A percentile compares a stretch with the other conserved stretches of the same genome.
Conservation (phyloP, 2,888 invertebrate species). For the Paralinhomoeus sp. region DNA sequence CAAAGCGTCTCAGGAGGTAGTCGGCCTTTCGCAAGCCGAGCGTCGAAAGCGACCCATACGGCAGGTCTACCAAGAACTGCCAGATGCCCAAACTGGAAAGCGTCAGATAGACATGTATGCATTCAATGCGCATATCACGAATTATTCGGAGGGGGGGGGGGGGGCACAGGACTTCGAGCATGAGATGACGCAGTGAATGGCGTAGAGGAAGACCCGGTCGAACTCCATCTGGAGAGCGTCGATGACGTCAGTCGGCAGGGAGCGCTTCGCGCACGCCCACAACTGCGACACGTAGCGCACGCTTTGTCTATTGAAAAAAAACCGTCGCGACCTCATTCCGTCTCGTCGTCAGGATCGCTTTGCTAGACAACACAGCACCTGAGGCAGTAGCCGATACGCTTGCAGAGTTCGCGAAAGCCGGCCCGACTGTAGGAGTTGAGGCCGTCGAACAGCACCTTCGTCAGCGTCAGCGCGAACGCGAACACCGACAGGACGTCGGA, state of each 20-base stretch:
- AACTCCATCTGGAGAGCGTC: constrained; percentile 16
- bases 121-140: too few species aligned
- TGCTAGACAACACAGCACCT: constrained; percentile 9
- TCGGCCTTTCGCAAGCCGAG: background rate
- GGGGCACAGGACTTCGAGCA: constrained; percentile 5
- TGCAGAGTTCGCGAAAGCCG: constrained; percentile 15
- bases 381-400: constrained; percentile 16
- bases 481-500: constrained; percentile 16
- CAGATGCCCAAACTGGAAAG: constrained; percentile 17
- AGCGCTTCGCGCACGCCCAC: constrained; percentile 11
- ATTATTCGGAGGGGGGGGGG: too few species aligned
- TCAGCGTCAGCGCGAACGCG: constrained; percentile 10
- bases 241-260: background rate
- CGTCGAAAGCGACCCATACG: constrained; percentile 9
- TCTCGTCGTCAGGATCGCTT: background rate
- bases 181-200: constrained; percentile 14
- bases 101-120: too few species aligned
- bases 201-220: constrained; percentile 16
- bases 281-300: constrained; percentile 15
- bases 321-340: background rate
- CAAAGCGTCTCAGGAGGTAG: too few species aligned
- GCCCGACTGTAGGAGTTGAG: constrained; percentile 13
- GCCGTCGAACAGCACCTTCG: constrained; percentile 18
- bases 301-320: constrained; percentile 8
- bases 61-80: constrained; percentile 22